These are phyloP conservation scores for Polypterus senegalus DNA, from an alignment of 2,113 vertebrate species.

Conservation along the genomic window DNA sequence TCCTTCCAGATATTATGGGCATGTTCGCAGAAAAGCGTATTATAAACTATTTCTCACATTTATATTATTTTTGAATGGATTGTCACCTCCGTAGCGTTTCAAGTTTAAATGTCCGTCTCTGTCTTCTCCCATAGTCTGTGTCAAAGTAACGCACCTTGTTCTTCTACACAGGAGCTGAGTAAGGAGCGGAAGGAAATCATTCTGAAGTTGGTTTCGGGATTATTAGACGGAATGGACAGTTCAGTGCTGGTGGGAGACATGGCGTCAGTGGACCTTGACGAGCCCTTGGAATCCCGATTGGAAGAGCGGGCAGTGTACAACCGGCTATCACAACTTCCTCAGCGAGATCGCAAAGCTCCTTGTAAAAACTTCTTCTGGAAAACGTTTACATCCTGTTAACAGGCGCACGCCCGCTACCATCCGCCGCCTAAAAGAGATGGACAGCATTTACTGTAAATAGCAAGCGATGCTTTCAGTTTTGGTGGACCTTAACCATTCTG, in stretches of 20 bases:
- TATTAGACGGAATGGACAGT: conserved; percentile 52
- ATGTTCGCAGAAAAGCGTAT: too few relatives aligned
- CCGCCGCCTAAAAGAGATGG: conserved; percentile 40
- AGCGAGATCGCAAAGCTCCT: conserved; percentile 72
- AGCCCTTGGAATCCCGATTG: conserved; percentile 52
- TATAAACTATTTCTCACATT: too few relatives aligned
- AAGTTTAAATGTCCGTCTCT: neutral
- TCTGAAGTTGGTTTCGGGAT: conserved; percentile 62
- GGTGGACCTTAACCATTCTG: conserved; percentile 48
- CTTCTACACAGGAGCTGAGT: conserved; percentile 51
- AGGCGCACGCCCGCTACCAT: neutral
- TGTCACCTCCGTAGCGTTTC: neutral
- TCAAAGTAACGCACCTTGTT: too few relatives aligned
- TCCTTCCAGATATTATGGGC: too few relatives aligned
- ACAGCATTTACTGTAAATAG: conserved; percentile 44
- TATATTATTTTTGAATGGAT: too few relatives aligned
- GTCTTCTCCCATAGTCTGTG: too few relatives aligned
- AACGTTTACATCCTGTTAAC: conserved; percentile 80
- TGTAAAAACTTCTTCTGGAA: conserved; percentile 93
- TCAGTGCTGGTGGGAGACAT: conserved; percentile 31
- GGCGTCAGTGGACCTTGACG: conserved; percentile 34
- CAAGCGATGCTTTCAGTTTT: conserved; percentile 32
- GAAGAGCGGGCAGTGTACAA: conserved; percentile 56
- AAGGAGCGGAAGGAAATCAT: conserved; percentile 59
- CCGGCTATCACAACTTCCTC: conserved; percentile 52